Conservation (phyloP, 2,888 invertebrate genomes). For the Brachypalpus laphriformis region DNA sequence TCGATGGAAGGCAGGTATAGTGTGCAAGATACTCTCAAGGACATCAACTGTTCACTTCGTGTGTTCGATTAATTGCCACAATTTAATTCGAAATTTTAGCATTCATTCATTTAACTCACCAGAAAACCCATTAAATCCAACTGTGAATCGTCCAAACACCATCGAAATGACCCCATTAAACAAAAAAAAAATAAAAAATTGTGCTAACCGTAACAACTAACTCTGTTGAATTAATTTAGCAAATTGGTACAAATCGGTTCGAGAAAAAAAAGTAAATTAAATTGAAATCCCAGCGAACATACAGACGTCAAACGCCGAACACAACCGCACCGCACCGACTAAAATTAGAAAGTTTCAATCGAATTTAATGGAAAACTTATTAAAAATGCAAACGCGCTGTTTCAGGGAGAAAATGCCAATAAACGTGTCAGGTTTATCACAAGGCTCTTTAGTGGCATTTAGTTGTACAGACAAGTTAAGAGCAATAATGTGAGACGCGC, state of each 20-base stretch:
- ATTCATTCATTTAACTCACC: constrained; percentile 11
- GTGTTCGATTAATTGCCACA: neutral
- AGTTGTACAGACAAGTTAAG: neutral
- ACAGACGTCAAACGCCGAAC: neutral
- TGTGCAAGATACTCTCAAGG: constrained; percentile 2
- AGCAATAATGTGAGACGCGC: neutral
- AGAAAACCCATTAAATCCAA: neutral
- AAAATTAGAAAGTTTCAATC: constrained; percentile 44
- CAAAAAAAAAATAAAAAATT: neutral
- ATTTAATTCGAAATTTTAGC: neutral
- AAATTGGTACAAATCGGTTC: constrained; percentile 5
- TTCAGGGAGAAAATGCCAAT: constrained; percentile 53
- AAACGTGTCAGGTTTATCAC: constrained; percentile 43
- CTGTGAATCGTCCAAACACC: neutral
- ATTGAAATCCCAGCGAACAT: neutral
- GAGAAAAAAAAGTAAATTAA: neutral
- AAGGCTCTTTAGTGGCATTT: constrained; percentile 36
- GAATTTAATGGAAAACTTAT: constrained; percentile 34
- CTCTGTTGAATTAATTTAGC: constrained; percentile 23
- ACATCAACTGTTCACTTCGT: constrained; percentile 6
- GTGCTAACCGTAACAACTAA: neutral
- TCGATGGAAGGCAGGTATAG: neutral
- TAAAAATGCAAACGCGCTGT: constrained; percentile 44
- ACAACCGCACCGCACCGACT: neutral
- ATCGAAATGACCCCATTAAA: constrained; percentile 12